Percentiles rank a stretch among this genome's conserved stretches.
phyloP scores from a whole-genome alignment of 2,113 vertebrate species.

The Eubucco bourcierii region DNA sequence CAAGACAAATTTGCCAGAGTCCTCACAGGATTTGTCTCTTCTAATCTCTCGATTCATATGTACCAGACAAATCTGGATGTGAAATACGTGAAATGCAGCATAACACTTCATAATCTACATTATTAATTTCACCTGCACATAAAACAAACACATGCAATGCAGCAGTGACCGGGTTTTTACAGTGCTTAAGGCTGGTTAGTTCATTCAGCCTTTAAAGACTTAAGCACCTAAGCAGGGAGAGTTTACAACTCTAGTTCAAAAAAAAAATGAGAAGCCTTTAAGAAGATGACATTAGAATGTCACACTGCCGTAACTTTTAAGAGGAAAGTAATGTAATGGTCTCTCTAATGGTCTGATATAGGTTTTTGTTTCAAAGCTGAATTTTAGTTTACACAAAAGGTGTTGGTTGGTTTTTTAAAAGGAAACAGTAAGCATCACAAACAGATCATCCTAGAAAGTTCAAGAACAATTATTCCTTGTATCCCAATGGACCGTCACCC shows the following conservation, averaged over 20 bases:
- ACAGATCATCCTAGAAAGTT: not conserved
- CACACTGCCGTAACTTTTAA: not conserved
- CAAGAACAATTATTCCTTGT: constrained; percentile 56
- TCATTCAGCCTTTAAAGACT: not conserved
- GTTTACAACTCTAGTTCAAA: not conserved
- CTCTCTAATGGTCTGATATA: not conserved
- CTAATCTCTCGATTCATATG: not conserved
- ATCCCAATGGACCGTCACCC: constrained; percentile 40
- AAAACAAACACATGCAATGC: not conserved
- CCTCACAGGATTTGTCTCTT: not conserved
- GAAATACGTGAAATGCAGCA: not conserved
- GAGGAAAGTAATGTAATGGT: not conserved
- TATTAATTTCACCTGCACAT: not conserved
- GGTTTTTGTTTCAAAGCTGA: not conserved
- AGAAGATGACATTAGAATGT: not conserved
- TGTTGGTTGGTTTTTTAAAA: not conserved
- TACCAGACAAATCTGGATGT: not conserved
- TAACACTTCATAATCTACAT: not conserved
- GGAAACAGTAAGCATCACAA: constrained; percentile 62
- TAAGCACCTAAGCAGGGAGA: not conserved
- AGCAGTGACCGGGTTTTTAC: not conserved
- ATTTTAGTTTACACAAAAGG: constrained; percentile 16
- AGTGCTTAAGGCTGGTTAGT: not conserved
- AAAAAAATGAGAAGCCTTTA: not conserved
- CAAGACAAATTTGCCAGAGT: not conserved